These are phyloP conservation scores for Equus przewalskii DNA, from an alignment of 2,113 vertebrate species.

Conservation along the genomic window DNA sequence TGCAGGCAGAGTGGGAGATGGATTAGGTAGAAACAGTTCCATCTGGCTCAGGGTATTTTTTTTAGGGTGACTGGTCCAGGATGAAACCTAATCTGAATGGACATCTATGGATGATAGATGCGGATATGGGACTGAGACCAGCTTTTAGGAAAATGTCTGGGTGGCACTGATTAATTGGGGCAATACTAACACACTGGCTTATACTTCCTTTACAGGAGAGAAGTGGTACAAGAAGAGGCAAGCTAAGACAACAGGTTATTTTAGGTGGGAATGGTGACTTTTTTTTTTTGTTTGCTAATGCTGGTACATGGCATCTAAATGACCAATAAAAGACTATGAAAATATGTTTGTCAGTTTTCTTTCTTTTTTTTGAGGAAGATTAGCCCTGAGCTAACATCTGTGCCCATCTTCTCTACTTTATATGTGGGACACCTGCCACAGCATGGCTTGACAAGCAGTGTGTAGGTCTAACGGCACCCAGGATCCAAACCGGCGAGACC, in stretches of 20 bases:
- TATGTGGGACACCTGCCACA: too few relatives aligned
- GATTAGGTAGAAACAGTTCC: neutral
- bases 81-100: constrained; percentile 86
- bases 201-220: constrained; percentile 61
- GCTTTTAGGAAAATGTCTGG: neutral
- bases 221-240: neutral
- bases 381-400: too few relatives aligned
- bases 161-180: neutral
- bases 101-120: constrained; percentile 93
- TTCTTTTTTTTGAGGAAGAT: too few relatives aligned
- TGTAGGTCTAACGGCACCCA: too few relatives aligned
- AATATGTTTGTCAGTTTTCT: neutral
- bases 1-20: too few relatives aligned
- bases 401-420: too few relatives aligned
- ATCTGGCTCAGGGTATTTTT: neutral
- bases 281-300: neutral
- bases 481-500: too few relatives aligned
- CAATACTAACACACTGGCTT: neutral
- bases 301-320: neutral
- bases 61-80: constrained; percentile 86
- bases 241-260: neutral
- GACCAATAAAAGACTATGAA: neutral
- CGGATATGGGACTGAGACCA: constrained; percentile 97
- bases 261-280: neutral
- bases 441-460: too few relatives aligned